Evolutionary conservation across 2,888 invertebrate species (phyloP).

Genomic region (Andrena hattorfiana): DNA sequence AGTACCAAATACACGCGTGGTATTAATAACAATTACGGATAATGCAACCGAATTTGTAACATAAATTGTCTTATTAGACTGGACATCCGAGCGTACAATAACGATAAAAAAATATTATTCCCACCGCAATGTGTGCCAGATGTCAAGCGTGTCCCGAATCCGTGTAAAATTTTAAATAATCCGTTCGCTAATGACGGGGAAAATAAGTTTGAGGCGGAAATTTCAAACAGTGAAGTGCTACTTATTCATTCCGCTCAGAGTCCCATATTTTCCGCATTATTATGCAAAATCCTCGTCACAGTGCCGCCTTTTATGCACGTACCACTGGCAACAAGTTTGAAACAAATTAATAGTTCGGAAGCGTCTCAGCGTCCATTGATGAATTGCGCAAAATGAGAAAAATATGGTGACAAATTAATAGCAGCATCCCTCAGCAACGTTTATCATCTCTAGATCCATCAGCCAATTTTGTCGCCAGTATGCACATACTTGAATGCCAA

Average conservation of each 20-base stretch:
- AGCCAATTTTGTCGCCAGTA: background rate
- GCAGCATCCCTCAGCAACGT: background rate
- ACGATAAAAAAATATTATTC: background rate
- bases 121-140: background rate
- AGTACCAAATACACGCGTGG: background rate
- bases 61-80: too few species aligned
- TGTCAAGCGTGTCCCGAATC: too few species aligned
- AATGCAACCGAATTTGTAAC: background rate
- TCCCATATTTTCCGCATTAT: background rate
- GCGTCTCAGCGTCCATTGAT: background rate
- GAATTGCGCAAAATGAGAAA: background rate
- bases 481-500: background rate
- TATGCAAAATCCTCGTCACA: background rate
- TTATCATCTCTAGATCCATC: background rate
- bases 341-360: background rate
- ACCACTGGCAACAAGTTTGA: background rate
- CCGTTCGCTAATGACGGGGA: background rate
- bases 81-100: too few species aligned
- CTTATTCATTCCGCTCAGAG: background rate
- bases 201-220: background rate
- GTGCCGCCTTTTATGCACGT: background rate
- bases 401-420: background rate
- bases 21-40: conserved; percentile 14
- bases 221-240: background rate
- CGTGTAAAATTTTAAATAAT: too few species aligned